These are phyloP conservation scores for Poeciliopsis turneri DNA, from an alignment of 2,797 vertebrate genomes.

Conservation along the genomic window DNA sequence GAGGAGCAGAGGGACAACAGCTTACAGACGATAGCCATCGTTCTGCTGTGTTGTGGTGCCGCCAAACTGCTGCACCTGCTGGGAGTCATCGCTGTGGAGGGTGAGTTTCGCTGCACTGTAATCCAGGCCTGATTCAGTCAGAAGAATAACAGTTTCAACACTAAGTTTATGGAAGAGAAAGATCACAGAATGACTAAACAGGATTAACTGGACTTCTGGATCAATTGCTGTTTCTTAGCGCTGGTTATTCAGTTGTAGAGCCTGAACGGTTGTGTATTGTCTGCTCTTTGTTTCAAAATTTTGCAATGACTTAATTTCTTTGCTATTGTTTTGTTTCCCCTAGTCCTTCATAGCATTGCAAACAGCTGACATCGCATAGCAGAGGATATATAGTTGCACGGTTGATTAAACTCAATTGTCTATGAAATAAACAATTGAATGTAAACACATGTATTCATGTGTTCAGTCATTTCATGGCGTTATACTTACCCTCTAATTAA, in stretches of 20 bases:
- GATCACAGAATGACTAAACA: neutral
- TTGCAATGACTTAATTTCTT: neutral
- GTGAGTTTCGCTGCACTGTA: slow-evolving; percentile 68
- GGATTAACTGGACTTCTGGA: neutral
- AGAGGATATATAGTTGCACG: neutral
- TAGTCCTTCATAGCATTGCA: neutral
- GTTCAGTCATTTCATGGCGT: neutral
- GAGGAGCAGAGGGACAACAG: slow-evolving; percentile 69
- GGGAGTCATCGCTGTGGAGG: slow-evolving; percentile 79
- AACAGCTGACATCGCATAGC: neutral
- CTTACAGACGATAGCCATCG: slow-evolving; percentile 70
- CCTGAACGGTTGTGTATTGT: neutral
- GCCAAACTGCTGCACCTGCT: slow-evolving; percentile 78
- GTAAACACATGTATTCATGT: neutral
- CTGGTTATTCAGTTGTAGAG: neutral
- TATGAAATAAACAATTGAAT: neutral
- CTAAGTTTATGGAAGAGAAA: neutral
- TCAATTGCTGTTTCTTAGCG: neutral
- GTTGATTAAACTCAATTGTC: neutral
- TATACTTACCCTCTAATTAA: neutral
- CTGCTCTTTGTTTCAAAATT: neutral
- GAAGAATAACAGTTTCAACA: neutral
- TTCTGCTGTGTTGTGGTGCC: slow-evolving; percentile 74
- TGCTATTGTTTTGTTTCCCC: neutral
- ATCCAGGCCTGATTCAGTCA: neutral